Evolutionary conservation across 2,888 invertebrate genomes (phyloP).

Genomic region (Digitonthophagus gazella): DNA sequence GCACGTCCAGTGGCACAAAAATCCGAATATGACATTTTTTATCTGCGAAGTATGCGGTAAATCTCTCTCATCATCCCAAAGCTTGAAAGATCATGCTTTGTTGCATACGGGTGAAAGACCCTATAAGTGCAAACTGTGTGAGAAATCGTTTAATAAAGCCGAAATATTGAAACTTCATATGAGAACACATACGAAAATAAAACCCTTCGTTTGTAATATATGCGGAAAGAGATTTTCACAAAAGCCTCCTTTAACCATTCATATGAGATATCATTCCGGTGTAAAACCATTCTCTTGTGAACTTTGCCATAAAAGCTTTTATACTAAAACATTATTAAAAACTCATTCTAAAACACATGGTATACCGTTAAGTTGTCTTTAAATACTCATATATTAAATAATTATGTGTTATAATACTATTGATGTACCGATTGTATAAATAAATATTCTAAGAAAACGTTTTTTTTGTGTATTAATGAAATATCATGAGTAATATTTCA

Average conservation of each 20-base stretch:
- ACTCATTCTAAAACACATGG: not conserved
- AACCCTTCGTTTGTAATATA: constrained; percentile 41
- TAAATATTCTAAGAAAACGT: too few species aligned
- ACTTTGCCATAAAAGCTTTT: constrained; percentile 53
- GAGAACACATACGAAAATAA: constrained; percentile 4
- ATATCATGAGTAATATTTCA: too few species aligned
- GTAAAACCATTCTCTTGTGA: constrained; percentile 44
- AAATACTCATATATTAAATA: too few species aligned
- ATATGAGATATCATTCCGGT: constrained; percentile 43
- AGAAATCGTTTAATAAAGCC: not conserved
- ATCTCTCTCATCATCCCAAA: constrained; percentile 24
- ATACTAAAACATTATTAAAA: not conserved
- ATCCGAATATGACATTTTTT: constrained; percentile 37
- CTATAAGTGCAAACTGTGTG: constrained; percentile 19
- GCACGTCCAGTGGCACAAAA: not conserved
- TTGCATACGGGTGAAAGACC: constrained; percentile 30
- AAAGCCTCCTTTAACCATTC: constrained; percentile 41
- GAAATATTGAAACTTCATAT: constrained; percentile 37
- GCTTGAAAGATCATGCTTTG: constrained; percentile 28
- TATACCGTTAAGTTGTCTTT: not conserved
- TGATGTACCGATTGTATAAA: too few species aligned
- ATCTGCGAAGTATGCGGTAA: constrained; percentile 33
- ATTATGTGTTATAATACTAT: too few species aligned
- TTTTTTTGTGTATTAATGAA: too few species aligned
- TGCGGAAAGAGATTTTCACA: constrained; percentile 47